Evolutionary conservation across 2,888 invertebrate species (phyloP).

Genomic region (Carabus problematicus): DNA sequence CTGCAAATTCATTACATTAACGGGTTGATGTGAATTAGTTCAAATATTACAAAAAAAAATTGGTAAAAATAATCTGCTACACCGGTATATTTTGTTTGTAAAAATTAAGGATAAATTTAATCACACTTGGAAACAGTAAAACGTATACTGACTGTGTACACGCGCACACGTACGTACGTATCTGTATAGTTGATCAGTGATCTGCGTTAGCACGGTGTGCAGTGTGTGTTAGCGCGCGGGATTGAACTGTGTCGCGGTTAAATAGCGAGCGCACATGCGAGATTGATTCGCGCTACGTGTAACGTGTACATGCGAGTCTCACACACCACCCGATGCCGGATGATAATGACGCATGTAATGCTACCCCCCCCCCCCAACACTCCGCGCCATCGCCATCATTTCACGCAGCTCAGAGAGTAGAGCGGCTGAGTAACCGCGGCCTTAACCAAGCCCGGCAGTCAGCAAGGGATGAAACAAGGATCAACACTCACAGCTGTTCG

Average conservation of each 20-base stretch:
- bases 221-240: background rate
- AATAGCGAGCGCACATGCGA: slow-evolving; percentile 35
- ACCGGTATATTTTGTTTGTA: background rate
- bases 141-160: background rate
- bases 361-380: background rate
- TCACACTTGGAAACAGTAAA: background rate
- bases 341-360: slow-evolving; percentile 35
- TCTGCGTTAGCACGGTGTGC: background rate
- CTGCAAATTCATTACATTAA: too few relatives aligned
- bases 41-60: too few relatives aligned
- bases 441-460: too few relatives aligned
- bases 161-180: background rate
- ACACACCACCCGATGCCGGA: background rate
- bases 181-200: slow-evolving; percentile 4
- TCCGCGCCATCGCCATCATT: background rate
- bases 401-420: too few relatives aligned
- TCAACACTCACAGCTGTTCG: too few relatives aligned
- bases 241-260: slow-evolving; percentile 10
- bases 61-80: too few relatives aligned
- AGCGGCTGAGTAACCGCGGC: too few relatives aligned
- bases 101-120: slow-evolving; percentile 16
- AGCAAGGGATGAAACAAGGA: too few relatives aligned
- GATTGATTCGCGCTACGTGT: slow-evolving; percentile 37
- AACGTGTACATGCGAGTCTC: slow-evolving; percentile 10
- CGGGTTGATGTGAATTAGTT: too few relatives aligned